Percentiles rank a stretch among this genome's conserved stretches.
Evolutionary conservation across 2,797 vertebrate species (phyloP).

Genomic region (Onychomys leucogaster): DNA sequence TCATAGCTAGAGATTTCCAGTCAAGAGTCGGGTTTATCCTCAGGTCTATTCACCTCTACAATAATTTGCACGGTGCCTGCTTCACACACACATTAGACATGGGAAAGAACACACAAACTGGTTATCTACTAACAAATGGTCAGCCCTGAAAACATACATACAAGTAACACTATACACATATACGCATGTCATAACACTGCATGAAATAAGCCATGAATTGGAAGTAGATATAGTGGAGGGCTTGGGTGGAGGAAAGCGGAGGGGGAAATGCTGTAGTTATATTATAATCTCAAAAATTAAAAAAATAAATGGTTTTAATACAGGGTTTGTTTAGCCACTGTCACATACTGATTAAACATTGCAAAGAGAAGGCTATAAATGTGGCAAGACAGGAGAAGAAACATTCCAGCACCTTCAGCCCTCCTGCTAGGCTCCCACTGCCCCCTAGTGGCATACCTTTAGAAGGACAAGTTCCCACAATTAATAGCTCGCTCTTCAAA

Average conservation of each 20-base stretch:
- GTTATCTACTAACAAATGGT: no score
- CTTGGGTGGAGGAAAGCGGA: not conserved
- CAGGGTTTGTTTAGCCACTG: not conserved
- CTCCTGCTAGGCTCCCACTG: not conserved
- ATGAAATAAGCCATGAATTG: not conserved
- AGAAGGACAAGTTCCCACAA: not conserved
- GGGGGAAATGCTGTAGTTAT: not conserved
- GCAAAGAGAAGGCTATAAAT: not conserved
- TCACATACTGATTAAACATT: not conserved
- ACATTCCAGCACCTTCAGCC: not conserved
- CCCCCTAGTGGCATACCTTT: not conserved
- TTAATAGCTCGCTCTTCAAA: not conserved
- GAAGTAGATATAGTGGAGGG: not conserved
- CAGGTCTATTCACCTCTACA: slow-evolving; percentile 11
- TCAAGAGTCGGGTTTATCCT: not conserved
- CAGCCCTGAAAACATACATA: not conserved
- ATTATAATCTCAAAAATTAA: not conserved
- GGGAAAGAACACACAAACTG: not conserved
- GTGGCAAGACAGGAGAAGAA: not conserved
- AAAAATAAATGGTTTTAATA: not conserved
- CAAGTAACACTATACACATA: no score
- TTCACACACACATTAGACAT: not conserved
- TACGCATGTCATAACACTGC: not conserved
- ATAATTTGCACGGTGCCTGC: not conserved
- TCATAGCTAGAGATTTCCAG: not conserved